Conservation (phyloP, 2,888 invertebrate species). For the Caenorhabditis virilis region DNA sequence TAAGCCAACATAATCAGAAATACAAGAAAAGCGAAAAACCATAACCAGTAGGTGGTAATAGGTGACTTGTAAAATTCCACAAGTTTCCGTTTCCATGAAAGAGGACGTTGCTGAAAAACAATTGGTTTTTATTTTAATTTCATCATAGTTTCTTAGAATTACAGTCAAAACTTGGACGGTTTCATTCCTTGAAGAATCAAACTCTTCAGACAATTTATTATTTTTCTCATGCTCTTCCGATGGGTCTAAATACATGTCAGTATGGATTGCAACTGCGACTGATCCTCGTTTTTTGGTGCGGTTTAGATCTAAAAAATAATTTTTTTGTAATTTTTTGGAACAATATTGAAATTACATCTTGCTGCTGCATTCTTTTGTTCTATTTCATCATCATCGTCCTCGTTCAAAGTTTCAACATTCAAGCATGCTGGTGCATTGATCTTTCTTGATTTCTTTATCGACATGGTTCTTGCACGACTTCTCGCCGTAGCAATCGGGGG, state of each 20-base stretch:
- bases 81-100: constrained; percentile 72
- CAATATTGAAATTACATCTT: constrained; percentile 13
- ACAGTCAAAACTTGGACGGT: constrained; percentile 31
- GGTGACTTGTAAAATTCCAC: constrained; percentile 99
- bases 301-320: constrained; percentile 22
- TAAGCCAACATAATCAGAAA: constrained; percentile 63
- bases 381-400: constrained; percentile 30
- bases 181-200: constrained; percentile 17
- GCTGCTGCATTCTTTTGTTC: constrained; percentile 28
- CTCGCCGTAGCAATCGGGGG: constrained; percentile 26
- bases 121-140: too few relatives aligned
- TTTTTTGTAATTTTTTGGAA: too few relatives aligned
- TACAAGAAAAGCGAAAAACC: constrained; percentile 74
- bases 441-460: constrained; percentile 27
- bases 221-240: constrained; percentile 22
- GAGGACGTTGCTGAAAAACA: constrained; percentile 29
- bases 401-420: constrained; percentile 15
- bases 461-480: constrained; percentile 31
- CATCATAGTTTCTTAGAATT: too few relatives aligned
- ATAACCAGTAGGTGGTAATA: constrained; percentile 97
- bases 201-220: constrained; percentile 14
- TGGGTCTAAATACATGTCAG: constrained; percentile 34
- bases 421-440: constrained; percentile 26
- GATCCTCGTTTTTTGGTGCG: constrained; percentile 33
- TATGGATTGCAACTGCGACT: constrained; percentile 14